A percentile compares a stretch with the other conserved stretches of the same genome.
Evolutionary conservation across 2,888 invertebrate species (phyloP).

Genomic region (Lamellibrachia columna): DNA sequence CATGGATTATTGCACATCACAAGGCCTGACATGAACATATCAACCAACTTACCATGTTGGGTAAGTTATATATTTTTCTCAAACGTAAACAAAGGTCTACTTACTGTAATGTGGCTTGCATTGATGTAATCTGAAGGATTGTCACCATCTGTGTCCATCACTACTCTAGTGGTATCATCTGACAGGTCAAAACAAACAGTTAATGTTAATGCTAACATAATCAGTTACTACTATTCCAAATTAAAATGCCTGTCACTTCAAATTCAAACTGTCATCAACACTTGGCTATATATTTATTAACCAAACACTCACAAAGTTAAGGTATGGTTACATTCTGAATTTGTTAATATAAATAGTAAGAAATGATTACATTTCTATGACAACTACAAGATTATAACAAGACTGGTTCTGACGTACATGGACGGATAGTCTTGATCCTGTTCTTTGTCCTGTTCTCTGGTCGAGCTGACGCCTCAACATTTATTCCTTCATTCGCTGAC

Average conservation of each 20-base stretch:
- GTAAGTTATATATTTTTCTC: neutral
- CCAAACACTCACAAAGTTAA: neutral
- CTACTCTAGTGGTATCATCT: neutral
- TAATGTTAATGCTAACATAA: neutral
- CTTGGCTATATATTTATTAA: neutral
- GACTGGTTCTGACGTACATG: neutral
- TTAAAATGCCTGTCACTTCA: neutral
- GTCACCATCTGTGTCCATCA: neutral
- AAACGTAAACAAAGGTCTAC: neutral
- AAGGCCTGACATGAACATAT: neutral
- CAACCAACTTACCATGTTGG: neutral
- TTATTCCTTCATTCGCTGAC: neutral
- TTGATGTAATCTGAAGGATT: neutral
- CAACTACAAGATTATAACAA: too few relatives aligned
- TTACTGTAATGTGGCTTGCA: neutral
- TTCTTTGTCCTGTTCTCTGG: conserved; percentile 5
- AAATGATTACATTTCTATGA: neutral
- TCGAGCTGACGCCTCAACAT: neutral
- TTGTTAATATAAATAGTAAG: neutral
- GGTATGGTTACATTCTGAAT: neutral
- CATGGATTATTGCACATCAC: neutral
- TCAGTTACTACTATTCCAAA: neutral
- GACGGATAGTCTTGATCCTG: neutral
- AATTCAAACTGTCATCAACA: neutral
- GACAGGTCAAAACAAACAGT: neutral